phyloP scores from a whole-genome alignment of 2,888 invertebrate genomes.

The Encarsia formosa region DNA sequence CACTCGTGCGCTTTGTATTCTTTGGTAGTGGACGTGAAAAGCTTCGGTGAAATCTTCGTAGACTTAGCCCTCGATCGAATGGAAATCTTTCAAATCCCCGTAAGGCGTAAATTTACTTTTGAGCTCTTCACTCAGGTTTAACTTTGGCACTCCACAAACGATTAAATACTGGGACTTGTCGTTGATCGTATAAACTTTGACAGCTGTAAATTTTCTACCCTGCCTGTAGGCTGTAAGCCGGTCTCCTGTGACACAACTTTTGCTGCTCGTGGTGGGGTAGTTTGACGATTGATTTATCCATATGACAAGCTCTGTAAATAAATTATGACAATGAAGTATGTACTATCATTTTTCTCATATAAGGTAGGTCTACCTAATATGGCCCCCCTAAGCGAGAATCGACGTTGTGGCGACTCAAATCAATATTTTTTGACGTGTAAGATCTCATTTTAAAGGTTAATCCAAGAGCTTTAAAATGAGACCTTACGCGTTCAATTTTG shows the following conservation, averaged over 20 bases:
- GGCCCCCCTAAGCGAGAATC: no score
- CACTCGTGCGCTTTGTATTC: constrained; percentile 69
- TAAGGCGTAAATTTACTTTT: constrained; percentile 62
- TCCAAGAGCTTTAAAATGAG: no score
- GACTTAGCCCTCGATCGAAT: constrained; percentile 61
- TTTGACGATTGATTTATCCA: no score
- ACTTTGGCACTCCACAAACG: constrained; percentile 78
- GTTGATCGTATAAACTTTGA: constrained; percentile 84
- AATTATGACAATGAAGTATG: no score
- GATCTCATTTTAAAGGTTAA: no score
- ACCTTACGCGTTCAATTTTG: no score
- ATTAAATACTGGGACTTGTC: constrained; percentile 82
- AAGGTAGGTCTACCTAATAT: no score
- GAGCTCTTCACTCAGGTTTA: constrained; percentile 71
- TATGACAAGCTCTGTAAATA: no score
- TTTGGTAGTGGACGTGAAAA: constrained; percentile 69
- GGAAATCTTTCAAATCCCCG: constrained; percentile 64
- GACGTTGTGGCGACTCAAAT: no score
- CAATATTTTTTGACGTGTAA: no score
- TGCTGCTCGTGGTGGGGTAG: constrained; percentile 70
- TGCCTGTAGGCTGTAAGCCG: constrained; percentile 81
- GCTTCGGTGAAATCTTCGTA: constrained; percentile 79
- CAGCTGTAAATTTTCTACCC: constrained; percentile 78
- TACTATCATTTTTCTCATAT: no score
- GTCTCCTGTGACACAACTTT: constrained; percentile 69